These are phyloP conservation scores for Orcinus orca DNA, from an alignment of 2,113 vertebrate species.

Conservation along the genomic window DNA sequence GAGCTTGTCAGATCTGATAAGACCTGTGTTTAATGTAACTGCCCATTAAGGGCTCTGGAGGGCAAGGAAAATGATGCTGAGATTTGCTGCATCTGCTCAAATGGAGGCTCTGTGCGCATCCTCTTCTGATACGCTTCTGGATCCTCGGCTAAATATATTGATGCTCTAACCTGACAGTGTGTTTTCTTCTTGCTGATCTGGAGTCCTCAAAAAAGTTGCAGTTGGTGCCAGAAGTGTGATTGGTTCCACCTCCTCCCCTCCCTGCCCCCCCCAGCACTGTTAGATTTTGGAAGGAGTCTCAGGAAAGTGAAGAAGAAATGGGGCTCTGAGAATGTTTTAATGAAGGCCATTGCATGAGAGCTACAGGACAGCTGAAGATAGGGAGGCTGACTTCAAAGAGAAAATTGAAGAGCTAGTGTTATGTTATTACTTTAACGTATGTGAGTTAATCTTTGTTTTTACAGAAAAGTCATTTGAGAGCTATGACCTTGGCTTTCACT, in stretches of 20 bases:
- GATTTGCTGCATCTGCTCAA: neutral
- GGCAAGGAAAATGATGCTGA: neutral
- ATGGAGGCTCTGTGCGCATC: neutral
- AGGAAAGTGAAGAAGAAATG: neutral
- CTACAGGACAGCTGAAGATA: neutral
- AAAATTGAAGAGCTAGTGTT: neutral
- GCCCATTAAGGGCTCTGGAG: constrained; percentile 19
- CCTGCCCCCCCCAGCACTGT: accelerated
- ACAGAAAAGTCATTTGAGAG: constrained; percentile 38
- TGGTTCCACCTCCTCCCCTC: neutral
- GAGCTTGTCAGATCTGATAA: neutral
- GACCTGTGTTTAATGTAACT: neutral
- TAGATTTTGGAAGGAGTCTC: neutral
- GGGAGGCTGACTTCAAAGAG: neutral
- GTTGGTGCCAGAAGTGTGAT: neutral
- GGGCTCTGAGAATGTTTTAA: neutral
- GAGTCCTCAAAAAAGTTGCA: neutral
- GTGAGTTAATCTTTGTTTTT: constrained; percentile 43
- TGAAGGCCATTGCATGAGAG: neutral
- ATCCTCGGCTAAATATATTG: neutral
- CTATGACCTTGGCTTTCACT: constrained; percentile 52
- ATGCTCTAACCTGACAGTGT: neutral
- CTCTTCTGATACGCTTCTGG: neutral
- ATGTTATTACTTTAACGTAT: neutral
- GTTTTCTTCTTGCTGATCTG: neutral